A percentile compares a stretch with the other conserved stretches of the same genome.
Conservation (phyloP, 2,797 vertebrate species). For the Megaceryle alcyon region DNA sequence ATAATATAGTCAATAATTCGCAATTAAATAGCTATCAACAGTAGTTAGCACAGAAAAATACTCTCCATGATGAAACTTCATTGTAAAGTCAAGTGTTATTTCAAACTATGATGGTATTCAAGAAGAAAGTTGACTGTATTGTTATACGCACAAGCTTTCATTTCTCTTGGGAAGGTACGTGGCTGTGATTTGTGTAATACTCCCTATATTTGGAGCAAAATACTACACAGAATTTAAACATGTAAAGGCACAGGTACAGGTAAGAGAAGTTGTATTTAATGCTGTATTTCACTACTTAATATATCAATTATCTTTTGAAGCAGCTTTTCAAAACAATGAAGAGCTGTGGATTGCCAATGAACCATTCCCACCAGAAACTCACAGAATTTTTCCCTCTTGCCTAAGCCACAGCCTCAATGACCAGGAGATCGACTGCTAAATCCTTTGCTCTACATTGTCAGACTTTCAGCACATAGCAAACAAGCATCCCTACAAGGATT, state of each 20-base stretch:
- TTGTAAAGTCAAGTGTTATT: neutral
- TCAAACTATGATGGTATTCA: neutral
- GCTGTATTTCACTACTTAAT: neutral
- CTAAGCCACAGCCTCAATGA: neutral
- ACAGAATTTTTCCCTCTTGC: neutral
- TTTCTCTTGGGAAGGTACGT: neutral
- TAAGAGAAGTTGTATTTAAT: neutral
- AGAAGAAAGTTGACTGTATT: neutral
- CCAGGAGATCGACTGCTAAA: neutral
- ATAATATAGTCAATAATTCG: slow-evolving; percentile 15
- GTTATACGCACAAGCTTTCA: neutral
- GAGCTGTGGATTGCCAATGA: neutral
- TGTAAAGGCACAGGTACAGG: neutral
- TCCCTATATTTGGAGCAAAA: neutral
- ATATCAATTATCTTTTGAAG: neutral
- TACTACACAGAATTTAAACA: neutral
- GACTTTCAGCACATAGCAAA: neutral
- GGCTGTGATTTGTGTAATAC: neutral
- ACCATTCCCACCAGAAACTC: neutral
- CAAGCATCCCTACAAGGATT: neutral
- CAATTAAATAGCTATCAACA: slow-evolving; percentile 12
- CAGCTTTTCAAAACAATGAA: neutral
- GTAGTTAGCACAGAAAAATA: neutral
- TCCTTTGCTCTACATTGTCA: neutral
- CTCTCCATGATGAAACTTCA: neutral